Base-by-base conservation (phyloP, 2,113 vertebrate species). In the Amblyornis subalaris region DNA sequence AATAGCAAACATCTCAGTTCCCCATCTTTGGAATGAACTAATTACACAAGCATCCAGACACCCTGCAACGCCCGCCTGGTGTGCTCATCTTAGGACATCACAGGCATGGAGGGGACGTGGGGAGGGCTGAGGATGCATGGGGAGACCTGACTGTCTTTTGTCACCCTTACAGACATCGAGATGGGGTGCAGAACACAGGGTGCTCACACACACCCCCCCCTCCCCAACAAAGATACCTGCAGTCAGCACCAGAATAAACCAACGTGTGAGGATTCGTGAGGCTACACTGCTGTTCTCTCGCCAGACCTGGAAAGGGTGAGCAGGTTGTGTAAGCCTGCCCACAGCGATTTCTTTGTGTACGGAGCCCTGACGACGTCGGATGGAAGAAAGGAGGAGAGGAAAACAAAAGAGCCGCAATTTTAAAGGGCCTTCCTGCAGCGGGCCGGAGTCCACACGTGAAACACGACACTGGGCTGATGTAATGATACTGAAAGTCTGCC, bases 401-500 rank as follows among this genome's bases (percentile, higher is more conserved):
- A 12, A 79, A 65, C 22, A 69, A 76, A 89, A 69, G 7, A 48
- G 8, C 53, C 35, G 28, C 45, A 25, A 42, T 35, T 81, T 51
- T 71, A 14, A 57, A 89, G 42, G 40, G 36, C 20, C 33, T 53
- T 79, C 55, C 44, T 35, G 33, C 64, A 89, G 50, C 5, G 50
- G 77, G 42, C 18, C 33, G 29, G 44, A 65, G 47, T 20, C 38
- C 62, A 42, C 12, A 8, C 0, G 71, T 2, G 33, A 62, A 89
- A 73, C 1, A 0, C 8, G 35, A 57, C 25, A 29, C 21, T 12
- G 1, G 36, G 26, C 12, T 76, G 67, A 79, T 0, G 8, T 6
- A 8, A 5, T 8, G 50, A 18, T 73, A 12, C 18, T 10, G 48
- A 21, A 57, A 60, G 9, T 57, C 54, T 88, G 50, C 20, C 31